phyloP scores from a whole-genome alignment of 2,113 vertebrate genomes.

The Pelobates fuscus region DNA sequence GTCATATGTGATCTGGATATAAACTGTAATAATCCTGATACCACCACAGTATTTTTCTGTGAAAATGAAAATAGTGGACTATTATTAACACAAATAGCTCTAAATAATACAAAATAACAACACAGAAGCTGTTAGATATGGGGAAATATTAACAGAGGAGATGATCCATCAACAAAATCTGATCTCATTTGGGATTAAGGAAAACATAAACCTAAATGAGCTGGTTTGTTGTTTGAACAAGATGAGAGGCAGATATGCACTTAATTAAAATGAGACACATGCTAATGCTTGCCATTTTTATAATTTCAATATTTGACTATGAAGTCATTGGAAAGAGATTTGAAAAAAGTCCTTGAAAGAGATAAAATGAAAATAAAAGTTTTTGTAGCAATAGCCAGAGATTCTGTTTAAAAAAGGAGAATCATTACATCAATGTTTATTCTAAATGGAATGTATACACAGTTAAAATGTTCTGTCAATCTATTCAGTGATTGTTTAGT shows the following conservation, averaged over 20 bases:
- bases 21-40: no score
- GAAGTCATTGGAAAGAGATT: neutral
- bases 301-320: conserved; percentile 26
- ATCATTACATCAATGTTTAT: neutral
- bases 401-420: neutral
- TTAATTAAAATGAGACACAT: conserved; percentile 7
- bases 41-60: no score
- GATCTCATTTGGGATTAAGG: neutral
- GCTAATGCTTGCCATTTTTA: neutral
- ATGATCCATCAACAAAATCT: neutral
- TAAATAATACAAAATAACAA: no score
- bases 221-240: conserved; percentile 5
- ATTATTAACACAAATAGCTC: no score
- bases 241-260: conserved; percentile 12
- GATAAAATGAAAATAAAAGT: conserved; percentile 8
- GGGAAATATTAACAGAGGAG: neutral
- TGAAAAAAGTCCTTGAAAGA: conserved; percentile 40
- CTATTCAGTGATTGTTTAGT: no score
- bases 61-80: no score
- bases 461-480: no score
- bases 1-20: no score
- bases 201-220: neutral
- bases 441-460: no score
- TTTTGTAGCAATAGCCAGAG: neutral
- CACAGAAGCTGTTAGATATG: no score